phyloP scores from a whole-genome alignment of 2,113 vertebrate species.

The Thalassarche chlororhynchos region DNA sequence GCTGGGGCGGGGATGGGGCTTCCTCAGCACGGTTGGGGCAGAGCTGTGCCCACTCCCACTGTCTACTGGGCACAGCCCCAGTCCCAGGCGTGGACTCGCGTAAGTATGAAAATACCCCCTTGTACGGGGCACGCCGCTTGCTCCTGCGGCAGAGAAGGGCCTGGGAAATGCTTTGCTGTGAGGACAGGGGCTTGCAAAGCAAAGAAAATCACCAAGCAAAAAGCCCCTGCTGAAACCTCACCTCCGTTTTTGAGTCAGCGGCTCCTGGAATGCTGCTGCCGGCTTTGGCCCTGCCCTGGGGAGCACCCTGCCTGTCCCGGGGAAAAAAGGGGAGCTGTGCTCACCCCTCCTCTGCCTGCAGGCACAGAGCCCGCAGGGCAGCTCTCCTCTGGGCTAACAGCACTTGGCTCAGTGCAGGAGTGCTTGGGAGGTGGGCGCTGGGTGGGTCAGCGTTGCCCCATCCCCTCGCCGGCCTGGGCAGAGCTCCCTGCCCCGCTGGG shows the following conservation, averaged over 20 bases:
- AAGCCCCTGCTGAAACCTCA: neutral
- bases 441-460: rapidly evolving
- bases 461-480: rapidly evolving
- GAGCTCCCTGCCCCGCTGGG: too few relatives aligned
- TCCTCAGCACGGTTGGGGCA: rapidly evolving
- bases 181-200: neutral
- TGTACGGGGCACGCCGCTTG: rapidly evolving
- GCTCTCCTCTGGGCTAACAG: rapidly evolving
- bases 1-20: neutral
- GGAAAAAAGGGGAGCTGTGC: neutral
- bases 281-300: neutral
- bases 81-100: rapidly evolving
- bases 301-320: rapidly evolving
- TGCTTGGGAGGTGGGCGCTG: rapidly evolving
- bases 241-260: neutral
- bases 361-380: neutral
- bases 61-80: neutral
- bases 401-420: neutral
- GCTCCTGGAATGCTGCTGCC: neutral
- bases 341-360: neutral
- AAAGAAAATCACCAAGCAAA: neutral
- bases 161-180: neutral
- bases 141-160: neutral
- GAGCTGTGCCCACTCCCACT: neutral
- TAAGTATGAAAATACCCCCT: neutral